Conservation (phyloP, 2,888 invertebrate species). For the Mellilla xanthometata region DNA sequence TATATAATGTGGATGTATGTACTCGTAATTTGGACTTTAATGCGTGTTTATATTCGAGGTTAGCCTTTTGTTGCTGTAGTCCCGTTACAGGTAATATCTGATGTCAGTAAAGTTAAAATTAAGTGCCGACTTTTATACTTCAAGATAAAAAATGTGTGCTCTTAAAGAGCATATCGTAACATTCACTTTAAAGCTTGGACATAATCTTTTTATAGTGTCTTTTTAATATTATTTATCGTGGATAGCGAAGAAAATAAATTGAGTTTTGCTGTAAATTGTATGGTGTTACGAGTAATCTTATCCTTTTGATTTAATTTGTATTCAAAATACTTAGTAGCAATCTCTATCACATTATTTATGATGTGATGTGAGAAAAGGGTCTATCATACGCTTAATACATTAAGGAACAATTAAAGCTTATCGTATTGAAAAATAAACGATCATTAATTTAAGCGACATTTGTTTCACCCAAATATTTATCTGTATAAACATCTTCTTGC, state of each 20-base stretch:
- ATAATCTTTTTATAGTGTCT: slow-evolving; percentile 17
- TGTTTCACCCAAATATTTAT: slow-evolving; percentile 2
- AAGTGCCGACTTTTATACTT: slow-evolving; percentile 1
- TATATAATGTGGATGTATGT: not conserved
- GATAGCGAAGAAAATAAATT: too few species aligned
- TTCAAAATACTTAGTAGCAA: too few species aligned
- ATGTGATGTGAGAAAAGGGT: too few species aligned
- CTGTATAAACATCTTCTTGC: slow-evolving; percentile 3
- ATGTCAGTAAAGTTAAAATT: slow-evolving; percentile 8
- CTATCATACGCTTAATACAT: too few species aligned
- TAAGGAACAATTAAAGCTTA: not conserved
- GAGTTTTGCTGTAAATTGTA: too few species aligned
- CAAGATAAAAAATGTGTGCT: slow-evolving; percentile 4
- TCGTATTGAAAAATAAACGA: not conserved
- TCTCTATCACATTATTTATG: too few species aligned
- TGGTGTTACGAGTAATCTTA: too few species aligned
- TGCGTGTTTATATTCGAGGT: slow-evolving; percentile 8
- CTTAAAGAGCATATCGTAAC: slow-evolving; percentile 15
- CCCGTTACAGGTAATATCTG: slow-evolving; percentile 10
- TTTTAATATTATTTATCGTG: not conserved
- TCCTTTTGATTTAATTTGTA: not conserved
- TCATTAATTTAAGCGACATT: not conserved
- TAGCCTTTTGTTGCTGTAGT: slow-evolving; percentile 11
- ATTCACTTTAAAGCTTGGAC: slow-evolving; percentile 9
- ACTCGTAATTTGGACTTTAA: slow-evolving; percentile 12